Evolutionary conservation across 2,113 vertebrate genomes (phyloP).

Genomic region (Aix galericulata): DNA sequence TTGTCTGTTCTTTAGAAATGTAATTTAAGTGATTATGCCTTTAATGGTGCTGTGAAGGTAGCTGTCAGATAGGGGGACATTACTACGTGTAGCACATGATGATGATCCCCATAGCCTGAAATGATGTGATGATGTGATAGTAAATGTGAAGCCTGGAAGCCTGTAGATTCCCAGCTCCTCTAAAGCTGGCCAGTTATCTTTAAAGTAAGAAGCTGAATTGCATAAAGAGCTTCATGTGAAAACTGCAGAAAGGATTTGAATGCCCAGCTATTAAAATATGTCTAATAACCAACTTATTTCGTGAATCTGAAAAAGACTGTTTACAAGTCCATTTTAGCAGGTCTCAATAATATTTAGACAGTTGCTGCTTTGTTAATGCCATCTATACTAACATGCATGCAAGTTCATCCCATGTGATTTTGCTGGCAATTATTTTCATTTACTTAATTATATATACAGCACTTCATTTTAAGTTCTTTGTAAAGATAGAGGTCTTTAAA

Average conservation of each 20-base stretch:
- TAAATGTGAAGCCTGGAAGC: slow-evolving; percentile 39
- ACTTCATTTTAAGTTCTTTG: background rate
- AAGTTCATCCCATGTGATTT: background rate
- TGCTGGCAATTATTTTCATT: background rate
- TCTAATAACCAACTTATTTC: background rate
- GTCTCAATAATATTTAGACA: background rate
- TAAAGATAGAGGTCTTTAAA: background rate
- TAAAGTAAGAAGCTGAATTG: slow-evolving; percentile 13
- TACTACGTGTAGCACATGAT: background rate
- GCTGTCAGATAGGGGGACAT: background rate
- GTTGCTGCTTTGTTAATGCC: background rate
- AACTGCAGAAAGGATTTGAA: background rate
- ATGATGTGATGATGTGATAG: background rate
- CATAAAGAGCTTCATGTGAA: background rate
- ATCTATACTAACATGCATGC: background rate
- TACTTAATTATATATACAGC: background rate
- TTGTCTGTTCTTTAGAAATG: background rate
- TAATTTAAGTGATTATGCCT: background rate
- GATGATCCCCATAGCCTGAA: background rate
- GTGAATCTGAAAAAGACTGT: background rate
- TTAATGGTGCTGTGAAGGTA: slow-evolving; percentile 16
- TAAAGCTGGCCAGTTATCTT: slow-evolving; percentile 36
- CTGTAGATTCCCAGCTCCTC: slow-evolving; percentile 43
- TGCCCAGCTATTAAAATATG: background rate
- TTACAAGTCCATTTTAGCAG: background rate